These are phyloP conservation scores for Delia radicum DNA, from an alignment of 1,140 invertebrate genomes.

Conservation along the genomic window DNA sequence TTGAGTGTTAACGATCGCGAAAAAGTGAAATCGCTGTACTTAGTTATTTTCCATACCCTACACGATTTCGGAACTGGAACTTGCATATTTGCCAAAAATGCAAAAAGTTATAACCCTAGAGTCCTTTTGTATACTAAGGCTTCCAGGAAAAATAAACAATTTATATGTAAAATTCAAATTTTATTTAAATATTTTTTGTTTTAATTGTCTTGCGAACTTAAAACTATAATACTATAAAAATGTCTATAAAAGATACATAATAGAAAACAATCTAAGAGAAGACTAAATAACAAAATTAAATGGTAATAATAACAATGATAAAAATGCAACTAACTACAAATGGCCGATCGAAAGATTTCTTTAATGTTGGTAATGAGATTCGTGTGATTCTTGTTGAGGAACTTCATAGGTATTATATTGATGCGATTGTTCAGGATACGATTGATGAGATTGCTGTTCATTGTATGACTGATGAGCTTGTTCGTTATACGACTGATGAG, in stretches of 20 bases:
- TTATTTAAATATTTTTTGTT: neutral
- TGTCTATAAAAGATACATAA: neutral
- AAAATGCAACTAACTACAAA: neutral
- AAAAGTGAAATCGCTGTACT: no score
- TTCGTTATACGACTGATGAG: conserved; percentile 18
- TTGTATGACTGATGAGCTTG: conserved; percentile 35
- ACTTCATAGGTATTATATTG: conserved; percentile 39
- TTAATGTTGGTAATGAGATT: conserved; percentile 46
- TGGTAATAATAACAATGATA: neutral
- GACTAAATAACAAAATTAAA: conserved; percentile 17
- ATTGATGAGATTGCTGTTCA: conserved; percentile 2
- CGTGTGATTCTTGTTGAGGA: conserved; percentile 41
- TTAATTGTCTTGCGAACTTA: no score
- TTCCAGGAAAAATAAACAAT: neutral
- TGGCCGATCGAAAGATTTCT: neutral
- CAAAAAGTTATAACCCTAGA: no score
- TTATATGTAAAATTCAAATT: neutral
- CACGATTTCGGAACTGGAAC: no score
- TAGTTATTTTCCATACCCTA: no score
- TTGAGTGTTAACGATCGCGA: no score
- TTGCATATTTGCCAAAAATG: no score
- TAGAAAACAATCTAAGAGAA: neutral
- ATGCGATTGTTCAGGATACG: neutral
- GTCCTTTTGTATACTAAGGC: no score
- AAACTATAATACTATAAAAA: neutral